phyloP scores from a whole-genome alignment of 2,113 vertebrate genomes.

The Hipposideros armiger region DNA sequence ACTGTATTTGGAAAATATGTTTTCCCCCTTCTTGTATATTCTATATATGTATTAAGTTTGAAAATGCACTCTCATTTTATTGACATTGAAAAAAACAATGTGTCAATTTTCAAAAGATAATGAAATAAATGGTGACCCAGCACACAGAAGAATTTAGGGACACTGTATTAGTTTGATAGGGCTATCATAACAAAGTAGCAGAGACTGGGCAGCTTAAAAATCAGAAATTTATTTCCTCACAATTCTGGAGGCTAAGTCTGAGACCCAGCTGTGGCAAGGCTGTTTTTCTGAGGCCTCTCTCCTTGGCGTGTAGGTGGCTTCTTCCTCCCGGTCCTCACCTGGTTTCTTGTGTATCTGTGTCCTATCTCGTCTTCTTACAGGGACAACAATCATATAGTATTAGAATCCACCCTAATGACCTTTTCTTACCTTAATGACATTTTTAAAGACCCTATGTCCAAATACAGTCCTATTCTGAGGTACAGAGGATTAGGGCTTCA shows the following conservation, averaged over 20 bases:
- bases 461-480: background rate
- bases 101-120: constrained; percentile 31
- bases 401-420: background rate
- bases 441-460: background rate
- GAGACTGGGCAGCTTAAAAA: background rate
- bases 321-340: background rate
- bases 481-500: background rate
- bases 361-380: background rate
- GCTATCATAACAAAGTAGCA: background rate
- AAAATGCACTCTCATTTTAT: constrained; percentile 31
- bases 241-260: background rate
- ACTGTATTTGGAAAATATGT: background rate
- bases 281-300: background rate
- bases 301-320: background rate
- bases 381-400: background rate
- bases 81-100: background rate
- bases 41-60: background rate
- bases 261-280: background rate
- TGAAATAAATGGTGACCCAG: background rate
- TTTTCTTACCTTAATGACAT: background rate
- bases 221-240: background rate
- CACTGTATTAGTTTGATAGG: background rate
- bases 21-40: background rate
- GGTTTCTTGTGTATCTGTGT: background rate
- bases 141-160: background rate